Base-by-base conservation (phyloP, 1,140 invertebrate species). In the Hydropsyche tenuis region DNA sequence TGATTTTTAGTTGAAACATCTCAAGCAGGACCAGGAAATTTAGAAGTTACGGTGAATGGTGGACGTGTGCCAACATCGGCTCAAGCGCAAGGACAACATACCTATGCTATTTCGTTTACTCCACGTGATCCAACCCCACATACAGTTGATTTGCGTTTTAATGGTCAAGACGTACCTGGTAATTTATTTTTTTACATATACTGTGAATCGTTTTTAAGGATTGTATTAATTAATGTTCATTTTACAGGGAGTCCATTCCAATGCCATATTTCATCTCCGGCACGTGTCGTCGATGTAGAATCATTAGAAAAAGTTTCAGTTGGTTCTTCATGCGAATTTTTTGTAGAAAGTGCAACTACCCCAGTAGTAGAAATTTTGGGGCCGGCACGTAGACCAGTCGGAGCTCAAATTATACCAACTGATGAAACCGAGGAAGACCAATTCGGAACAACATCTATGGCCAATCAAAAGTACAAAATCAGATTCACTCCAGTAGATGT, bases 101-200 rank as follows among this genome's bases (percentile, higher is more conserved):
- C 94, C 0, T 99, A 99, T 82, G 97, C 97, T 46, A 98, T 99
- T 75, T 96, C 95, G 7, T 99, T 99, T 82, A 96, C 95, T 12
- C 97, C 97, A 0, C 88, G 94, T 56, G 95, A 98, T 82, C 89
- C 94, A 1, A 90, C 93, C 51, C 88, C 90, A 43, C 97, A 99
- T 82, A 93, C 94, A 0, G 96, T 98, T 3, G 94, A 98, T 81
- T 86, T 99, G 27, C 89, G 94, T 69, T 99, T 99, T 83, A 99
- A 99, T 81, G 94, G 94, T 11, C 94, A 98, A 81, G 92, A 96
- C 83, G 96, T 99, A 6, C 96, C 95, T 65, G 96, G 96, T 75
- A 91, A 89, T 75, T 16, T 2, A 48, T 20, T 22, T 60, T 70
- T 56, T 22, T 70, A 30, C 11, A 16, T 60, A 22, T 23, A 64